phyloP scores from a whole-genome alignment of 2,888 invertebrate genomes.

The Conomelus anceps region DNA sequence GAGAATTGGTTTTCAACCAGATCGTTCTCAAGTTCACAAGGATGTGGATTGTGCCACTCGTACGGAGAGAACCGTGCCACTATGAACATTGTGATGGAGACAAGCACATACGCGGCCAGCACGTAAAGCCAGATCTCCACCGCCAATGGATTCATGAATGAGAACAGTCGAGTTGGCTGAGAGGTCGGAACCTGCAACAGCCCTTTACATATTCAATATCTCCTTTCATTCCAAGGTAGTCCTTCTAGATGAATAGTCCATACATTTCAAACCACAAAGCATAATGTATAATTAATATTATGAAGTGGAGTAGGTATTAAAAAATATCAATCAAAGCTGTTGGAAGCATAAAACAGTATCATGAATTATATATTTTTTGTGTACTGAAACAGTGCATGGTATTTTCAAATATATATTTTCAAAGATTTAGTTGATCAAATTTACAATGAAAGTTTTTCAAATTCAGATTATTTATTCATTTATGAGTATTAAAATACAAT shows the following conservation, averaged over 20 bases:
- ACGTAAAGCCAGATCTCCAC: constrained; percentile 83
- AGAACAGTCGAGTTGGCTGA: constrained; percentile 65
- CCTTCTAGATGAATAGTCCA: background rate
- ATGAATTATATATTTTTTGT: too few relatives aligned
- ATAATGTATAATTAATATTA: too few relatives aligned
- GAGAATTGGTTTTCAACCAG: constrained; percentile 73
- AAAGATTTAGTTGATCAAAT: too few relatives aligned
- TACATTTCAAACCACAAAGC: background rate
- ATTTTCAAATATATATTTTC: too few relatives aligned
- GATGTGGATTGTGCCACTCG: constrained; percentile 71
- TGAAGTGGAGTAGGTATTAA: too few relatives aligned
- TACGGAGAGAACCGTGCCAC: constrained; percentile 74
- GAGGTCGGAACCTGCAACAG: constrained; percentile 58
- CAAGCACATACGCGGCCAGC: constrained; percentile 69
- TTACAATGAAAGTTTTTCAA: too few relatives aligned
- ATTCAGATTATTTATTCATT: too few relatives aligned
- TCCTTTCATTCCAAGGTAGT: background rate
- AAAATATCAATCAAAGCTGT: too few relatives aligned
- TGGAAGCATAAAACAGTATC: too few relatives aligned
- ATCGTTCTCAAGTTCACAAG: constrained; percentile 52
- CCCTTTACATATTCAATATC: background rate
- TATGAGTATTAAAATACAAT: too few relatives aligned
- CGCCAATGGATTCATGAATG: constrained; percentile 81
- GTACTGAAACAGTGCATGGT: too few relatives aligned
- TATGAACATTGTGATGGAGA: constrained; percentile 69